Conservation (phyloP, 2,797 vertebrate species). For the Neosilurus mollespiculum region DNA sequence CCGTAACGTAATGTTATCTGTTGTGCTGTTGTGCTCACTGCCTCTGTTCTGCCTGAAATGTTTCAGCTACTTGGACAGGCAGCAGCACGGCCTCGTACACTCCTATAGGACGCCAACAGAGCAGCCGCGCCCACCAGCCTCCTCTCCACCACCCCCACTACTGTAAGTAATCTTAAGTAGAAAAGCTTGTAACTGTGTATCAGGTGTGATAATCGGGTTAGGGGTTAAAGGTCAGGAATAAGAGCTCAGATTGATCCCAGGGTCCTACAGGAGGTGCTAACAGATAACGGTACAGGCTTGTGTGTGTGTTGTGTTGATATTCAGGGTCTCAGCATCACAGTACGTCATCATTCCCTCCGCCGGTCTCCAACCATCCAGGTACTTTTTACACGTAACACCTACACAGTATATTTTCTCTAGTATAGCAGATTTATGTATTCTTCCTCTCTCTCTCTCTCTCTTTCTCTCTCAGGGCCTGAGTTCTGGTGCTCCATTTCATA, state of each 20-base stretch:
- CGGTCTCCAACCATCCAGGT: conserved; percentile 80
- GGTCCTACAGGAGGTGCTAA: not conserved
- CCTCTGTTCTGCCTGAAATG: conserved; percentile 1
- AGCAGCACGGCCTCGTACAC: conserved; percentile 60
- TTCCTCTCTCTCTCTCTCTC: not conserved
- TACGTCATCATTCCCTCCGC: conserved; percentile 67
- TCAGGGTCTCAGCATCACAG: conserved; percentile 77
- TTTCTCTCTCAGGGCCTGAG: conserved; percentile 69
- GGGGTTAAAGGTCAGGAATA: not conserved
- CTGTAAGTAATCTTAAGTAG: conserved; percentile 58
- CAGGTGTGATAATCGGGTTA: not conserved
- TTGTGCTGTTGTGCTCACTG: not conserved
- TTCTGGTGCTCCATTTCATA: conserved; percentile 81
- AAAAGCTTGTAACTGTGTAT: not conserved
- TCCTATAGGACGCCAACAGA: conserved; percentile 60
- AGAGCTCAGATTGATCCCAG: not conserved
- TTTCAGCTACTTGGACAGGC: conserved; percentile 62
- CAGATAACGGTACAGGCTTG: not conserved
- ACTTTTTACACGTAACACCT: not conserved
- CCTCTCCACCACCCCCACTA: conserved; percentile 67
- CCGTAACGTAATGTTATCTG: not conserved
- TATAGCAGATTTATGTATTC: not conserved
- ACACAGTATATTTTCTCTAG: not conserved
- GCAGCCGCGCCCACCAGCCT: conserved; percentile 61
- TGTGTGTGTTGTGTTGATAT: conserved; percentile 25